A percentile compares a stretch with the other conserved stretches of the same genome.
These are phyloP conservation scores for Crotalus tigris DNA, from an alignment of 2,113 vertebrate species.

Conservation along the genomic window DNA sequence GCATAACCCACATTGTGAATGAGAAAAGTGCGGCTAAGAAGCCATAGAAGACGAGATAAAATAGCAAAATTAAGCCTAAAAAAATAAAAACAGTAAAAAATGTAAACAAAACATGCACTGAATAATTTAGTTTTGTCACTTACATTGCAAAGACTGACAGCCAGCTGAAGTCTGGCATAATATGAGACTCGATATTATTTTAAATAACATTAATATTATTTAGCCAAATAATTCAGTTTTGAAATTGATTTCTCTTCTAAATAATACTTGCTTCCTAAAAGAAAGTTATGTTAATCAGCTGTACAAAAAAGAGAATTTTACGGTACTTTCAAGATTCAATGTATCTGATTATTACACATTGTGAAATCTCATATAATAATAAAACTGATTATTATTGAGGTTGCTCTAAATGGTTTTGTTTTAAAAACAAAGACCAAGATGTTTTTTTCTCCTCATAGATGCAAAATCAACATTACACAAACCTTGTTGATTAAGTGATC, in stretches of 20 bases:
- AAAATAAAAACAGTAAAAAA: constrained; percentile 19
- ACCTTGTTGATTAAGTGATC: neutral
- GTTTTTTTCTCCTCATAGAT: neutral
- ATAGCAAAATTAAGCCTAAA: constrained; percentile 90
- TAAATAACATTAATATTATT: neutral
- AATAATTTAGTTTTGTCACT: neutral
- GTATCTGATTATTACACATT: neutral
- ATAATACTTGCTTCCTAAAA: neutral
- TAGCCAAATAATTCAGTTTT: neutral
- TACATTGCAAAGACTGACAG: neutral
- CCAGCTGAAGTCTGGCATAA: neutral
- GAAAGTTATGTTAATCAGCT: neutral
- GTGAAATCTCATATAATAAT: neutral
- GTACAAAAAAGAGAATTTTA: neutral
- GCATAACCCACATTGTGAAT: constrained; percentile 97
- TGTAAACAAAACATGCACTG: neutral
- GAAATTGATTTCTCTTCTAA: neutral
- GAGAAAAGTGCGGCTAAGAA: constrained; percentile 93
- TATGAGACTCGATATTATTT: neutral
- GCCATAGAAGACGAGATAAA: constrained; percentile 94
- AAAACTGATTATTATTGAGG: neutral
- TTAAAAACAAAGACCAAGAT: neutral
- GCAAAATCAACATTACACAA: neutral
- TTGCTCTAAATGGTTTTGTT: neutral
- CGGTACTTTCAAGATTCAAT: neutral